These are phyloP conservation scores for Phyllotreta cruciferae DNA, from an alignment of 2,888 invertebrate genomes.

Conservation along the genomic window DNA sequence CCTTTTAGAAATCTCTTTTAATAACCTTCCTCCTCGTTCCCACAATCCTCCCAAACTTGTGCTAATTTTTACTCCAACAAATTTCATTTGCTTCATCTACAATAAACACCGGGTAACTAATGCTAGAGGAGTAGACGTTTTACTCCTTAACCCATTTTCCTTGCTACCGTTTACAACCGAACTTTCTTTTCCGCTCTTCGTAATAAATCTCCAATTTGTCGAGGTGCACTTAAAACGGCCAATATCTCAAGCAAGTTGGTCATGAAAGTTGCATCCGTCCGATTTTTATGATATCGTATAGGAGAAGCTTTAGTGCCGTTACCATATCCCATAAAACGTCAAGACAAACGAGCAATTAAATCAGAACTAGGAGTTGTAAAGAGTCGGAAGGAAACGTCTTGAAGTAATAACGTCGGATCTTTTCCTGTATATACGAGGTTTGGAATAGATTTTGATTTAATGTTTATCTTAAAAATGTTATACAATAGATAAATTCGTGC, in stretches of 20 bases:
- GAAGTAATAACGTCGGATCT: constrained; percentile 21
- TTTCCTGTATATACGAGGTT: constrained; percentile 16
- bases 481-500: too few relatives aligned
- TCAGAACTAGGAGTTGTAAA: constrained; percentile 52
- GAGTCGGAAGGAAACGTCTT: constrained; percentile 48
- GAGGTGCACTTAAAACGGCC: constrained; percentile 21
- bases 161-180: not conserved
- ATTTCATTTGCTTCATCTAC: too few relatives aligned
- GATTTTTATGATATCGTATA: constrained; percentile 38
- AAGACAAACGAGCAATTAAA: constrained; percentile 59
- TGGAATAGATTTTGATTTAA: constrained; percentile 3
- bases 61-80: too few relatives aligned
- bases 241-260: constrained; percentile 31
- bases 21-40: too few relatives aligned
- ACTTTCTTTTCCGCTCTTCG: not conserved
- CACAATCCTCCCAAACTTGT: too few relatives aligned
- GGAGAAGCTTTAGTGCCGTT: constrained; percentile 42
- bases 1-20: too few relatives aligned
- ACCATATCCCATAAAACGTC: constrained; percentile 48
- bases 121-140: not conserved
- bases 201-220: constrained; percentile 35
- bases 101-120: too few relatives aligned
- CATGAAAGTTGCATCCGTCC: constrained; percentile 34
- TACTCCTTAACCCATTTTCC: not conserved
- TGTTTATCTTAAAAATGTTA: not conserved